Conservation (phyloP, 2,888 invertebrate genomes). For the Drosophila incognita region DNA sequence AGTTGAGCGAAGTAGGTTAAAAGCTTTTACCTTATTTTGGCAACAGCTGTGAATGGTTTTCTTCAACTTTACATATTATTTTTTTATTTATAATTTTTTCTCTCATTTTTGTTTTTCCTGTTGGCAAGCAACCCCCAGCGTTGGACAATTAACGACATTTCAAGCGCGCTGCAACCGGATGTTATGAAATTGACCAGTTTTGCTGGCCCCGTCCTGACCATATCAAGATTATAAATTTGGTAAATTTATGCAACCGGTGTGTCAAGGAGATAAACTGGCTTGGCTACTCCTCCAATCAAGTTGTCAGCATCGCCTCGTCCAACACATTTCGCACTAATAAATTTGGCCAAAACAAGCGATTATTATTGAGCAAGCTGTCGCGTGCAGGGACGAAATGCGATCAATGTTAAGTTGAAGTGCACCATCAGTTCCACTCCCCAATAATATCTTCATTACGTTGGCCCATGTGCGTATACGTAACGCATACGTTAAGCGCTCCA, state of each 20-base stretch:
- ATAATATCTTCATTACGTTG: background rate
- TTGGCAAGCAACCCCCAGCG: slow-evolving; percentile 55
- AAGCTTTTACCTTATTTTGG: slow-evolving; percentile 78
- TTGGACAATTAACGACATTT: slow-evolving; percentile 78
- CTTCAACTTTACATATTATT: slow-evolving; percentile 9
- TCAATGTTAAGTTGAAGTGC: slow-evolving; percentile 78
- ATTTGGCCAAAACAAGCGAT: slow-evolving; percentile 36
- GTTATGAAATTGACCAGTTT: slow-evolving; percentile 79
- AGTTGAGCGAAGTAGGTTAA: slow-evolving; percentile 68
- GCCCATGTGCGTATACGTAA: slow-evolving; percentile 73
- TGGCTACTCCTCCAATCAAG: slow-evolving; percentile 62
- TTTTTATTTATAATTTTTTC: slow-evolving; percentile 2
- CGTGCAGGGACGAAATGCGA: slow-evolving; percentile 61
- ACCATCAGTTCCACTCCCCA: slow-evolving; percentile 16
- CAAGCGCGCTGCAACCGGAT: slow-evolving; percentile 80
- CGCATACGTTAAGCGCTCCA: slow-evolving; percentile 14
- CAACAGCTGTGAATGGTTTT: slow-evolving; percentile 35
- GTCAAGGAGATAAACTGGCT: slow-evolving; percentile 36
- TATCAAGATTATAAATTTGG: slow-evolving; percentile 76
- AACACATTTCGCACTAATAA: slow-evolving; percentile 63
- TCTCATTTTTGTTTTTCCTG: slow-evolving; percentile 53
- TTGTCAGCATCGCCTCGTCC: slow-evolving; percentile 58
- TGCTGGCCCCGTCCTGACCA: slow-evolving; percentile 53
- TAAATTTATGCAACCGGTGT: slow-evolving; percentile 76
- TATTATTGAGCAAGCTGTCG: slow-evolving; percentile 29